Evolutionary conservation across 1,140 invertebrate species (phyloP).

Genomic region (Thalassaphorura encarpata): DNA sequence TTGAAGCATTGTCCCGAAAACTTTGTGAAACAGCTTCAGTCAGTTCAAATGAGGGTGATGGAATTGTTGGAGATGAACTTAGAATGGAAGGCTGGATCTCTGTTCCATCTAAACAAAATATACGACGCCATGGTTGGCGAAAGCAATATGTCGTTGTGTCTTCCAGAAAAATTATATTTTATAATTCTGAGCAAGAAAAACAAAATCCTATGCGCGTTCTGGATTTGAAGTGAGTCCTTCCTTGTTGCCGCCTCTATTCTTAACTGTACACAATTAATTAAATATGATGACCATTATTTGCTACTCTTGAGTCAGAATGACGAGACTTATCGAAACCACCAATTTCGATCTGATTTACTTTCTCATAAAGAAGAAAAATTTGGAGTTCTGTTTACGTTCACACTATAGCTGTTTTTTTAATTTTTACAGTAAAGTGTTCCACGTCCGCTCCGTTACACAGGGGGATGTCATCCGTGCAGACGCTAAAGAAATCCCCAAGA

Average conservation of each 20-base stretch:
- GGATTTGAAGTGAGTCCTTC: conserved; percentile 69
- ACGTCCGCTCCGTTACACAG: conserved; percentile 94
- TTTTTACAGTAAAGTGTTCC: conserved; percentile 85
- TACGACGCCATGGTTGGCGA: conserved; percentile 89
- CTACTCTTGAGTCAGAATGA: conserved; percentile 15
- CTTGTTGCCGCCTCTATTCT: too few species aligned
- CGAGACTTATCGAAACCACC: conserved; percentile 10
- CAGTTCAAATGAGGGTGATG: conserved; percentile 30
- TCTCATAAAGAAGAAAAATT: too few species aligned
- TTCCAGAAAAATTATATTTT: conserved; percentile 94
- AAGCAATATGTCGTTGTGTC: conserved; percentile 96
- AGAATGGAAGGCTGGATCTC: conserved; percentile 85
- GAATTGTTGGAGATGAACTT: conserved; percentile 16
- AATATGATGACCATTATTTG: conserved; percentile 13
- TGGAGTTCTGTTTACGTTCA: not conserved
- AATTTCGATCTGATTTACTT: conserved; percentile 8
- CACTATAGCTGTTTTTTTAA: conserved; percentile 4
- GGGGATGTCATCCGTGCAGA: conserved; percentile 96
- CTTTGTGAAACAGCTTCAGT: conserved; percentile 44
- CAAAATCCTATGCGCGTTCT: conserved; percentile 89
- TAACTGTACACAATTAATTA: not conserved
- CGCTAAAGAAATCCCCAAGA: conserved; percentile 96
- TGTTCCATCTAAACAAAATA: conserved; percentile 91
- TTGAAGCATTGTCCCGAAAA: conserved; percentile 80
- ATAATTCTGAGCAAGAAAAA: conserved; percentile 89